Percentiles rank a stretch among this genome's conserved stretches.
Evolutionary conservation across 2,797 vertebrate species (phyloP).

Genomic region (Carduelis carduelis): DNA sequence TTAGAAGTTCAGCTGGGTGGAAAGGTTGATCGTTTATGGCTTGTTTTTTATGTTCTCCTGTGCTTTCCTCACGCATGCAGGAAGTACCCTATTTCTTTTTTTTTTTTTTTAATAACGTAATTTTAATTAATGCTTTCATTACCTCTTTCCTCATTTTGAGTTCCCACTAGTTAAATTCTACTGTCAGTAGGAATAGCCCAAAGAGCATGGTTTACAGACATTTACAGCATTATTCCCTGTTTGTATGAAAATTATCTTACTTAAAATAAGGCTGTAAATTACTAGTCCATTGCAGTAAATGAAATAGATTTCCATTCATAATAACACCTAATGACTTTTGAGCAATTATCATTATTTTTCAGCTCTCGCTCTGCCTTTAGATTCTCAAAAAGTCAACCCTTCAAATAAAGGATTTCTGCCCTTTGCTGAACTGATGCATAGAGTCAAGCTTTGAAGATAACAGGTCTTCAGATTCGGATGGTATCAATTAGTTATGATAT

Average conservation of each 20-base stretch:
- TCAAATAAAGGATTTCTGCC: not conserved
- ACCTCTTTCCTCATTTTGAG: not conserved
- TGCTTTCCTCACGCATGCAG: accelerated
- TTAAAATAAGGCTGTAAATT: not conserved
- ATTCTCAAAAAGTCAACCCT: not conserved
- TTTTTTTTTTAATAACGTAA: not conserved
- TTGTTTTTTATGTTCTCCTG: not conserved
- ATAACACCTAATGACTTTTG: not conserved
- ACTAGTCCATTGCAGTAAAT: not conserved
- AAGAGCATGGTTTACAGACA: not conserved
- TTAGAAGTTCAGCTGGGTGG: not conserved
- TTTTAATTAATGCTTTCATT: not conserved
- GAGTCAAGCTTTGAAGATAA: not conserved
- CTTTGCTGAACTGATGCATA: not conserved
- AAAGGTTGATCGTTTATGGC: not conserved
- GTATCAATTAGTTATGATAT: not conserved
- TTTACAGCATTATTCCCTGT: not conserved
- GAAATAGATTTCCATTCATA: not conserved
- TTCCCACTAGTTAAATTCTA: not conserved
- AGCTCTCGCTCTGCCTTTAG: not conserved
- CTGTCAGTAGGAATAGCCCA: not conserved
- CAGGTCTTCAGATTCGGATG: not conserved
- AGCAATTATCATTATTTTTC: not conserved
- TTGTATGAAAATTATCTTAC: not conserved
- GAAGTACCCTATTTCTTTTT: not conserved